Evolutionary conservation across 2,888 invertebrate genomes (phyloP).

Genomic region (Torymus aiolomorphi): DNA sequence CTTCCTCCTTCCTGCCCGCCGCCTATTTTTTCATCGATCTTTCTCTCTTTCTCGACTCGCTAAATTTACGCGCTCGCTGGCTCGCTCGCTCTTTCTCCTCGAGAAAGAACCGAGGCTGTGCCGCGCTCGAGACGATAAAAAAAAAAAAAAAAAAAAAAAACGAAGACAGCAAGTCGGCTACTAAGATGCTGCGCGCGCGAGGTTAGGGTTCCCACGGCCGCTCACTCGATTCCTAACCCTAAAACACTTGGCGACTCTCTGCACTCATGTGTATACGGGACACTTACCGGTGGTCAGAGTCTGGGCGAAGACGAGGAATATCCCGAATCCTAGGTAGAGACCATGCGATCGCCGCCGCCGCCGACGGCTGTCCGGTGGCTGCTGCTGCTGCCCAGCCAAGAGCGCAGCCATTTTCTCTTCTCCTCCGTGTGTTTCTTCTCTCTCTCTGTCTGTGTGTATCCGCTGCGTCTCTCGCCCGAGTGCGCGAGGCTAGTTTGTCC

Average conservation of each 20-base stretch:
- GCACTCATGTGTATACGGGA: background rate
- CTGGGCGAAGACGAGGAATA: conserved; percentile 68
- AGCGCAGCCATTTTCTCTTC: conserved; percentile 74
- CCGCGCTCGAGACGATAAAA: background rate
- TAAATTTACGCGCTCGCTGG: background rate
- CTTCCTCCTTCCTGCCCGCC: no score
- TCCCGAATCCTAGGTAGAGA: conserved; percentile 68
- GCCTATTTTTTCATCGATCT: no score
- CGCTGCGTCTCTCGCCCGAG: no score
- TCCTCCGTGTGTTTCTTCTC: background rate
- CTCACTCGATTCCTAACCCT: background rate
- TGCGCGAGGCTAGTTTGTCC: no score
- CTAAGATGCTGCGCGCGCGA: background rate
- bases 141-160: conserved; percentile 1
- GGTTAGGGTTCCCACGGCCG: conserved; percentile 16
- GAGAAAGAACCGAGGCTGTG: background rate
- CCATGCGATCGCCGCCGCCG: conserved; percentile 67
- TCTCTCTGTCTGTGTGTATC: background rate
- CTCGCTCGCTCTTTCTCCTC: background rate
- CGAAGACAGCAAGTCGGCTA: background rate
- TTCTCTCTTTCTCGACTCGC: background rate
- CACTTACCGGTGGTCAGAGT: conserved; percentile 67
- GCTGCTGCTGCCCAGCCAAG: conserved; percentile 63
- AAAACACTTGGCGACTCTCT: no score
- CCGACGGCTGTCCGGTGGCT: conserved; percentile 58